Evolutionary conservation across 1,140 invertebrate genomes (phyloP).

Genomic region (Diabrotica virgifera): DNA sequence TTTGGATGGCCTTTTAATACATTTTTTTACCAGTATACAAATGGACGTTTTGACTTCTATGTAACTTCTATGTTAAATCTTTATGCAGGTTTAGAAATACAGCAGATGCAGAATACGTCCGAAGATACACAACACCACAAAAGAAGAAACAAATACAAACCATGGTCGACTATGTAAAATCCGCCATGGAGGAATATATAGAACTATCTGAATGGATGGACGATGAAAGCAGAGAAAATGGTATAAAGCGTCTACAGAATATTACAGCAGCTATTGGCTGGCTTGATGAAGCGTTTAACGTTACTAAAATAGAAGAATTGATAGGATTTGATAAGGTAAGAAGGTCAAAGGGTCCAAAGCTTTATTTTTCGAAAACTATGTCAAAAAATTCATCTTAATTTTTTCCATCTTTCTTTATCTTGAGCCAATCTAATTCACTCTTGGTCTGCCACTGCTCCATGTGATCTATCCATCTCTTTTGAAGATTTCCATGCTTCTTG

Average conservation of each 20-base stretch:
- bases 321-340: constrained; percentile 19
- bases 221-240: constrained; percentile 15
- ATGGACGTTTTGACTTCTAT: not conserved
- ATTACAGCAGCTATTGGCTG: constrained; percentile 27
- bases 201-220: constrained; percentile 33
- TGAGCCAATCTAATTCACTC: no score
- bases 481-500: no score
- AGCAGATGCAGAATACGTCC: constrained; percentile 29
- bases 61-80: not conserved
- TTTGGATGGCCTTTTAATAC: no score
- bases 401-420: no score
- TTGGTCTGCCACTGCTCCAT: no score
- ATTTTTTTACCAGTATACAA: no score
- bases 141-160: constrained; percentile 25
- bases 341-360: no score
- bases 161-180: constrained; percentile 29
- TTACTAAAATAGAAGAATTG: constrained; percentile 20
- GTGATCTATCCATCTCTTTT: no score
- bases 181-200: constrained; percentile 21
- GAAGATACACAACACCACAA: constrained; percentile 21
- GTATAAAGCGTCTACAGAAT: constrained; percentile 17
- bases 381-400: no score
- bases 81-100: constrained; percentile 24
- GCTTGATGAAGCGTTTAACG: constrained; percentile 19
- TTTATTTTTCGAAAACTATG: no score